Evolutionary conservation across 2,888 invertebrate genomes (phyloP).

Genomic region (Nemurella pictetii): DNA sequence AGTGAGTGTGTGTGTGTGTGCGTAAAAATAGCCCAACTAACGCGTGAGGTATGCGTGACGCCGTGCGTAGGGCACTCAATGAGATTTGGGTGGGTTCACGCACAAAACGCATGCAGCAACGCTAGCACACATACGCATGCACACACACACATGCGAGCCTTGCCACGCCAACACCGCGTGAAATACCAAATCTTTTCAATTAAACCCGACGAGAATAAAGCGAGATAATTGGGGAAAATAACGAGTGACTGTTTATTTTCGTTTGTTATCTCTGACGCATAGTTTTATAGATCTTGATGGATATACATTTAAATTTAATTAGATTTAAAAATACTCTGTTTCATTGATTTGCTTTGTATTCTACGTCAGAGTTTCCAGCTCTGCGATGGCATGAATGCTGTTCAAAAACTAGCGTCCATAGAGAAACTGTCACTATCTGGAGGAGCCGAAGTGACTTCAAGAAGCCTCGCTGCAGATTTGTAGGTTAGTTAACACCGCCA

Average conservation of each 20-base stretch:
- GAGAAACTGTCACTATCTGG: no score
- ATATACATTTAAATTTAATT: no score
- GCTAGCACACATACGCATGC: constrained; percentile 13
- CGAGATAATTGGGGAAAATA: neutral
- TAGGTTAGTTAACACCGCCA: neutral
- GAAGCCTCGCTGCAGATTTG: neutral
- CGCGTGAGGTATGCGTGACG: constrained; percentile 29
- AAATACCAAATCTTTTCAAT: constrained; percentile 30
- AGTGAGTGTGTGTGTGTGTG: neutral
- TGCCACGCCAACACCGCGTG: neutral
- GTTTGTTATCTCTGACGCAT: neutral
- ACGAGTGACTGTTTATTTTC: neutral
- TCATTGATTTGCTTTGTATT: no score
- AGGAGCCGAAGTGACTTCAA: no score
- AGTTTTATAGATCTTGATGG: neutral
- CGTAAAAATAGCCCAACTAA: constrained; percentile 27
- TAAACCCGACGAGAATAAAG: constrained; percentile 20
- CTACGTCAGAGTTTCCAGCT: no score
- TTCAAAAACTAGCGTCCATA: no score
- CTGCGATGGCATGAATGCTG: no score
- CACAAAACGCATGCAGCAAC: constrained; percentile 10
- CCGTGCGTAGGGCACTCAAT: constrained; percentile 24
- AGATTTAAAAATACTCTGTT: no score
- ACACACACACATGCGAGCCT: constrained; percentile 18
- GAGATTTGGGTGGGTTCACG: constrained; percentile 12